Evolutionary conservation across 2,113 vertebrate species (phyloP).

Genomic region (Origma solitaria): DNA sequence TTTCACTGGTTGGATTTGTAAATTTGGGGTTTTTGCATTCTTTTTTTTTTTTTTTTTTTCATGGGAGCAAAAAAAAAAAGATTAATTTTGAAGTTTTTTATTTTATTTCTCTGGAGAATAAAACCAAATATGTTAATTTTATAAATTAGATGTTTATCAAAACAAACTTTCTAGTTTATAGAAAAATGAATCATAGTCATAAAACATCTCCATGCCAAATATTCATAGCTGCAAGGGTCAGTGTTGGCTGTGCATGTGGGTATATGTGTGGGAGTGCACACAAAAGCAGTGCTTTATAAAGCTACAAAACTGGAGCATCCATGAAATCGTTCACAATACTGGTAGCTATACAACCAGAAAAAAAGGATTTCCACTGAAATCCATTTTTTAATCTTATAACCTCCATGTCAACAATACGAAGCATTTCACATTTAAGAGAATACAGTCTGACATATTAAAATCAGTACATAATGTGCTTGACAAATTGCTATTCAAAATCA

Average conservation of each 20-base stretch:
- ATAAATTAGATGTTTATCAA: background rate
- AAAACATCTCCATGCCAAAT: background rate
- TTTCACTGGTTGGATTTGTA: background rate
- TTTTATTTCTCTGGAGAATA: background rate
- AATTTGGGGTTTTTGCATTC: background rate
- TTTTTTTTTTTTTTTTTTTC: background rate
- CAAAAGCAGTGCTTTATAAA: constrained; percentile 1
- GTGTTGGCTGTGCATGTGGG: background rate
- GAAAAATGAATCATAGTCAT: background rate
- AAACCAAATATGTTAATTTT: background rate
- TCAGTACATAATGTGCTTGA: background rate
- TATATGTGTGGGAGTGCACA: background rate
- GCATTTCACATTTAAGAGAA: background rate
- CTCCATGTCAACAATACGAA: background rate
- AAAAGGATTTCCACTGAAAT: background rate
- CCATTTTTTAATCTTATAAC: background rate
- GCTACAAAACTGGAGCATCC: background rate
- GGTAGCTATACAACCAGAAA: background rate
- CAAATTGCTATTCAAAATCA: background rate
- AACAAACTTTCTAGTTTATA: background rate
- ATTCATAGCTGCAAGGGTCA: background rate
- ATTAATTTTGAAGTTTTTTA: background rate
- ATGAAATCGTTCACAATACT: background rate
- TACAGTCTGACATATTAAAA: background rate
- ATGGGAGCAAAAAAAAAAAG: background rate